These are phyloP conservation scores for Ibidorhyncha struthersii DNA, from an alignment of 2,113 vertebrate genomes.

Conservation along the genomic window DNA sequence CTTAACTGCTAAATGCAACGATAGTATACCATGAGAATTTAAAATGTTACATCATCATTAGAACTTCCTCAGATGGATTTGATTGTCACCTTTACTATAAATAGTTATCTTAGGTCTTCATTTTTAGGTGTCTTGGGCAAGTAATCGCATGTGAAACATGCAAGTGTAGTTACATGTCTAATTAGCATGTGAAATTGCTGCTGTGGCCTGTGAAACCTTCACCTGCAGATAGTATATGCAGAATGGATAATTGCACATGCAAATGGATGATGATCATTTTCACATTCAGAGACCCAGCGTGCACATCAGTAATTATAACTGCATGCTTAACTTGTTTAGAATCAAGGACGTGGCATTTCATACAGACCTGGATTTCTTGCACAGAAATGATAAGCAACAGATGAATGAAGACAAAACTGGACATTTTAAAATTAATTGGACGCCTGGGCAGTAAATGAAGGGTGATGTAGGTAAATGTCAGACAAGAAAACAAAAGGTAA, in stretches of 20 bases:
- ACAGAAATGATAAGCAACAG: slow-evolving; percentile 13
- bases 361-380: background rate
- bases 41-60: background rate
- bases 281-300: background rate
- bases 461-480: background rate
- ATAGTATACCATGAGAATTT: background rate
- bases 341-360: background rate
- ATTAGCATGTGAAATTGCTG: background rate
- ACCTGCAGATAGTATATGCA: background rate
- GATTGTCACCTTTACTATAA: background rate
- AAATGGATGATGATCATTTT: background rate
- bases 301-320: background rate
- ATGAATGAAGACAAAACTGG: background rate
- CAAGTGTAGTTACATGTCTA: background rate
- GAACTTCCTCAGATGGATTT: background rate
- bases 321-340: background rate
- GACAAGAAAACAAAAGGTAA: slow-evolving; percentile 28
- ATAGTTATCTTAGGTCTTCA: background rate
- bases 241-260: slow-evolving; percentile 2
- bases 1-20: background rate
- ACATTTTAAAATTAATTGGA: slow-evolving; percentile 36
- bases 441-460: background rate
- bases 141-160: background rate
- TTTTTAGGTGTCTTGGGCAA: background rate
- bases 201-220: background rate